Conservation (phyloP, 2,888 invertebrate species). For the Pecten maximus region DNA sequence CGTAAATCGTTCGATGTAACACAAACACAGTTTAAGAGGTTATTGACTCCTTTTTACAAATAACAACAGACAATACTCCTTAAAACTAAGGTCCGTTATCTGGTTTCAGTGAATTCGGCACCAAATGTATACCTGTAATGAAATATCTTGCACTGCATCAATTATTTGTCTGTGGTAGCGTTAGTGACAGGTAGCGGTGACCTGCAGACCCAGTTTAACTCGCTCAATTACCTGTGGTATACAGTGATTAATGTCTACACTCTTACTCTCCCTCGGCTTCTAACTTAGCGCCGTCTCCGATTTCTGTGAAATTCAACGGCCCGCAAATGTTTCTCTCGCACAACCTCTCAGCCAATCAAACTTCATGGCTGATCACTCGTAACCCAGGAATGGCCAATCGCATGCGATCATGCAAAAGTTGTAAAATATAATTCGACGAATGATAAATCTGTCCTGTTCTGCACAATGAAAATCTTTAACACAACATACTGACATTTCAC, state of each 20-base stretch:
- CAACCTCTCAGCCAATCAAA: slow-evolving; percentile 23
- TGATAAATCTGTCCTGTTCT: not conserved
- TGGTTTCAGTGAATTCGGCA: not conserved
- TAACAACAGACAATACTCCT: no score
- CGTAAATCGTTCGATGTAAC: no score
- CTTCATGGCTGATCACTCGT: not conserved
- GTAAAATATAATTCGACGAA: slow-evolving; percentile 16
- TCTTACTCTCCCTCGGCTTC: not conserved
- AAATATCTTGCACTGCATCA: not conserved
- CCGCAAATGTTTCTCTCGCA: not conserved
- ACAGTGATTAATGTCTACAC: not conserved
- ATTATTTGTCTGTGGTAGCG: not conserved
- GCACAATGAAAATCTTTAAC: not conserved
- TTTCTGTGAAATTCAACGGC: not conserved
- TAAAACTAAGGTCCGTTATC: no score
- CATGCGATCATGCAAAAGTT: not conserved
- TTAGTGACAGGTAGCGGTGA: not conserved
- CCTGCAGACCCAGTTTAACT: not conserved
- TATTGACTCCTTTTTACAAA: no score
- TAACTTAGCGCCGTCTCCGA: not conserved
- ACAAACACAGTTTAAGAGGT: no score
- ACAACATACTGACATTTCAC: not conserved
- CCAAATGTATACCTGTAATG: not conserved
- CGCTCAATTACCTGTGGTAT: slow-evolving; percentile 4
- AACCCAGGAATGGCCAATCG: not conserved